Evolutionary conservation across 2,888 invertebrate species (phyloP), one percentile per base, ranked within the genome.

Genomic region (Phengaris alcon): DNA sequence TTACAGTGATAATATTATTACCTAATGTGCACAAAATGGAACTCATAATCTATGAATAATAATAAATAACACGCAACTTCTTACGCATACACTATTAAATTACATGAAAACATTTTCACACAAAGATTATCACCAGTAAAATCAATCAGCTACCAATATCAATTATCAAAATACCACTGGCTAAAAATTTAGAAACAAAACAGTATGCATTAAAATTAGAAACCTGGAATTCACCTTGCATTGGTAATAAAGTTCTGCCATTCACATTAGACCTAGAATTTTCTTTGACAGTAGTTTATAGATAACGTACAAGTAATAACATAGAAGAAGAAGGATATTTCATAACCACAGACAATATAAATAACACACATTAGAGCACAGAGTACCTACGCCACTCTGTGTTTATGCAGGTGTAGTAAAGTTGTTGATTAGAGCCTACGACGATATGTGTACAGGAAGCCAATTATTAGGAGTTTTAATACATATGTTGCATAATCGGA

Each of bases 311-410:
- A n/a, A 48, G 75, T 79, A 76, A 79, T 79, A 77, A 77, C 64
- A 79, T 76, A 79, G 78, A 77, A 79, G 79, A 78, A 73, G 72
- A 76, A 76, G 78, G 76, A 76, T 73, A 74, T 79, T 79, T 79
- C 79, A 76, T 79, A 79, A 79, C 76, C 77, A 70, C 78, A 69
- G 70, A 75, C 70, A 75, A 75, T 75, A 75, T 54, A 64, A 75
- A 75, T 75, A 68, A 69, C 75, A 75, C 54, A 57, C 54, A 69
- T 75, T 75, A 75, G 68, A 73, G 51, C 74, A 76, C 75, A 77
- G 74, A 76, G 74, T 77, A 78, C 35, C 35, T 75, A 74, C 78
- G 78, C 51, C 35, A 57, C 69, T 57, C 69, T 75, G 54, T 75
- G 52, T 57, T 75, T 75, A 75, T 52, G 72, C 72, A 59, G 75